Evolutionary conservation across 2,797 vertebrate genomes (phyloP), one percentile per base, ranked within the genome.

Genomic region (Glossophaga mutica): DNA sequence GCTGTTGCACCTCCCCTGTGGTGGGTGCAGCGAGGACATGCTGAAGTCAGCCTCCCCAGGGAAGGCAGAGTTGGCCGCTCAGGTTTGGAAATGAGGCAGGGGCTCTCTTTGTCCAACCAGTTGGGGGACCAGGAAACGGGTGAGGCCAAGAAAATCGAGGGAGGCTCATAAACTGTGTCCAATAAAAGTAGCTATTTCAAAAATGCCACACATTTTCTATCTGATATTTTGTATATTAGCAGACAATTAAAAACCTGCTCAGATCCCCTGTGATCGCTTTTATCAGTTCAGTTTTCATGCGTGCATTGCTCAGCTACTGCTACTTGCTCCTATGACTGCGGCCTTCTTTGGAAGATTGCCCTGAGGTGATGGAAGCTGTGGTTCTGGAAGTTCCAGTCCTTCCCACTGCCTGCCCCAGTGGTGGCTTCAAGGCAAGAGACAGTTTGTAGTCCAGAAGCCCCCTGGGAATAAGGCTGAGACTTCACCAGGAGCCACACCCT

Each of bases 191-290:
- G 32, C 21, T 68, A 39, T 74, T 87, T 78, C 9, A 11, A 59
- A 90, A 89, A 74, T 71, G 39, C 29, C 42, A 83, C 19, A 77
- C 29, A 81, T 77, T 88, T 71, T 68, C 62, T 37, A 83, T 77
- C 21, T 81, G 32, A 90, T 89, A 78, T 55, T 83, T 91, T 74
- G 1, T 44, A 77, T 92, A 85, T 94, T 96, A 92, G 74, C 65
- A 92, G 74, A 67, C 22, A 57, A 76, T 68, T 68, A 32, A 79
- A 50, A 32, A 76, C 46, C 73, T 95, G 37, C 11, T 48, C 46
- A 83, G 78, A 73, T 91, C 37, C 44, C 68, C 55, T 42, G 29
- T 0, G 8, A 57, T 78, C 32, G 16, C 48, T 84, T 90, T 57
- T 19, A 44, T 71, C 79, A 50, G 32, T 79, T 94, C n/a, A 70